phyloP scores from a whole-genome alignment of 2,888 invertebrate genomes.

The Sphaeridia pumilis region DNA sequence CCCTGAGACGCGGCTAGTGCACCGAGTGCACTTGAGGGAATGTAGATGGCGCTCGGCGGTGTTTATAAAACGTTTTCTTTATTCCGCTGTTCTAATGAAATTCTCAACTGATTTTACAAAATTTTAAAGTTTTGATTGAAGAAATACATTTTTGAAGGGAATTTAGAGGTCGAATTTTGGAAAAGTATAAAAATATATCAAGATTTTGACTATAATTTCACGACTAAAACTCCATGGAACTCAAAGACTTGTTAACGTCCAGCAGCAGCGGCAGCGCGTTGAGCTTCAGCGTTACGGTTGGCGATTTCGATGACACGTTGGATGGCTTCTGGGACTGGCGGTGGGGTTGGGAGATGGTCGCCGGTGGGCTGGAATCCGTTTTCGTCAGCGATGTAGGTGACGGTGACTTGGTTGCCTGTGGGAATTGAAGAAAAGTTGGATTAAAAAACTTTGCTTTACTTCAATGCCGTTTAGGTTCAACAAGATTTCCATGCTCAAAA shows the following conservation, averaged over 20 bases:
- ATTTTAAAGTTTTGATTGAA: no score
- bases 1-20: no score
- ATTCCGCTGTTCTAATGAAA: no score
- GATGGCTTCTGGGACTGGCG: constrained; percentile 33
- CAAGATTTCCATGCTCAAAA: background rate
- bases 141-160: no score
- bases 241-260: no score
- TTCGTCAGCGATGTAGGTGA: constrained; percentile 13
- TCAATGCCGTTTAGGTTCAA: background rate
- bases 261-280: no score
- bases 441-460: background rate
- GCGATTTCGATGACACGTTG: constrained; percentile 13
- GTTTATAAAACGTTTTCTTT: no score
- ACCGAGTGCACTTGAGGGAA: no score
- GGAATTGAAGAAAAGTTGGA: background rate
- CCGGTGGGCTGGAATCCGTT: constrained; percentile 15
- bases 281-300: constrained; percentile 4
- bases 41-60: no score
- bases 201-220: background rate
- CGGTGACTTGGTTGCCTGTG: background rate
- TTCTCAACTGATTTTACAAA: no score
- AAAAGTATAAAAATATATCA: background rate
- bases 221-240: no score
- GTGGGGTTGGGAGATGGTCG: constrained; percentile 31
- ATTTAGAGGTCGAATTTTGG: no score